These are phyloP conservation scores for Byasa hedistus DNA, from an alignment of 2,888 invertebrate genomes.

Conservation along the genomic window DNA sequence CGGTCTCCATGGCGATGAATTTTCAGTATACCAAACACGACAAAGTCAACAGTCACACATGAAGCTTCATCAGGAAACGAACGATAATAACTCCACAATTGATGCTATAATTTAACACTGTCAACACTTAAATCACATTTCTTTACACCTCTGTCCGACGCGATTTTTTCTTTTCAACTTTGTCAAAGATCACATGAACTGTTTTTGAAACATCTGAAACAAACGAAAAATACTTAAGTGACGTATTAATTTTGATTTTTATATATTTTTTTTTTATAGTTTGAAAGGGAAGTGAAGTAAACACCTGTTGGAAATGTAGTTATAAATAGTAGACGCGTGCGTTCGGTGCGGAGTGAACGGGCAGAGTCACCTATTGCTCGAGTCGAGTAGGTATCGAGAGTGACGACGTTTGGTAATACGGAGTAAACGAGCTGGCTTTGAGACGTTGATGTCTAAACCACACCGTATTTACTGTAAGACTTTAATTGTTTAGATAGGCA, in stretches of 20 bases:
- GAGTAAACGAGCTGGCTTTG: constrained; percentile 44
- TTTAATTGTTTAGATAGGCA: constrained; percentile 48
- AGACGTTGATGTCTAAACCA: constrained; percentile 64
- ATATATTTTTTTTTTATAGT: background rate
- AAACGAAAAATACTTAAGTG: constrained; percentile 43
- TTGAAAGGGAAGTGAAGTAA: constrained; percentile 1
- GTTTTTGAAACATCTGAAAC: constrained; percentile 74
- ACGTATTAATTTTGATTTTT: background rate
- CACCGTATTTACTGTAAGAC: constrained; percentile 45
- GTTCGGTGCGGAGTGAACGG: constrained; percentile 55
- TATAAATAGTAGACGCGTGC: constrained; percentile 54
- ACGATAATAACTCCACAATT: constrained; percentile 50
- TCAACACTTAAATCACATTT: constrained; percentile 73
- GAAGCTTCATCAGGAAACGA: constrained; percentile 67
- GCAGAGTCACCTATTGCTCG: constrained; percentile 37
- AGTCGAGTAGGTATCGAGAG: constrained; percentile 20
- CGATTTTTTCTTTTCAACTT: constrained; percentile 43
- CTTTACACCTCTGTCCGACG: constrained; percentile 54
- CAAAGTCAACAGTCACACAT: constrained; percentile 60
- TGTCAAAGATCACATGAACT: constrained; percentile 61
- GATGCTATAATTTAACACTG: constrained; percentile 65
- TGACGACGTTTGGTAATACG: constrained; percentile 30
- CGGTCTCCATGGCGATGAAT: constrained; percentile 86
- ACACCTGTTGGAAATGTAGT: constrained; percentile 18
- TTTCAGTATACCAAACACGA: constrained; percentile 51